phyloP scores from a whole-genome alignment of 2,797 vertebrate genomes.

The Diglossa cyanea region DNA sequence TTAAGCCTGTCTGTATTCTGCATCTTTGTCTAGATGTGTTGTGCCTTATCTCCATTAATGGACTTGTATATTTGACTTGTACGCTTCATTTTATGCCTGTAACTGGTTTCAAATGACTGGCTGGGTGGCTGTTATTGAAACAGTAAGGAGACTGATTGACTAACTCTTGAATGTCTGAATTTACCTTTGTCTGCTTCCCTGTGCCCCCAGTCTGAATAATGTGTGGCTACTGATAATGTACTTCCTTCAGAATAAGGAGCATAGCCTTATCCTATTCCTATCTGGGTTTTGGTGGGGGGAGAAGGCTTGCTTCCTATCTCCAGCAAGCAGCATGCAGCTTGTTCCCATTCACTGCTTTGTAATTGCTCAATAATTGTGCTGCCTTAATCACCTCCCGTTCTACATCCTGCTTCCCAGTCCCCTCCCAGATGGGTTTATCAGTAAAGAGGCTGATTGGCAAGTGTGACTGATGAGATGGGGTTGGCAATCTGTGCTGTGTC shows the following conservation, averaged over 20 bases:
- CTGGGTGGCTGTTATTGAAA: background rate
- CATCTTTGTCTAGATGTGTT: background rate
- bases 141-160: background rate
- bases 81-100: background rate
- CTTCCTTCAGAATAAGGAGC: background rate
- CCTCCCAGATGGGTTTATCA: constrained; percentile 1
- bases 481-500: constrained; percentile 5
- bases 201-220: background rate
- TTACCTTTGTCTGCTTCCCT: background rate
- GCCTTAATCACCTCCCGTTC: background rate
- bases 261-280: background rate
- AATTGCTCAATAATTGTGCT: constrained; percentile 27
- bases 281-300: background rate
- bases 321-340: constrained; percentile 13
- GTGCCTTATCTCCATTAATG: background rate
- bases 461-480: constrained; percentile 48
- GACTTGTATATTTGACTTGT: background rate
- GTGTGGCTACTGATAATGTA: background rate
- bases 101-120: background rate
- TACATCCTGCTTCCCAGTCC: constrained; percentile 26
- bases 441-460: constrained; percentile 46
- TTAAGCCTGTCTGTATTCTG: background rate
- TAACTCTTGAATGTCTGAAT: background rate
- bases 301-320: constrained; percentile 14
- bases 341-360: constrained; percentile 25